A percentile compares a stretch with the other conserved stretches of the same genome.
phyloP scores from a whole-genome alignment of 2,113 vertebrate species.

The Probosciger aterrimus region DNA sequence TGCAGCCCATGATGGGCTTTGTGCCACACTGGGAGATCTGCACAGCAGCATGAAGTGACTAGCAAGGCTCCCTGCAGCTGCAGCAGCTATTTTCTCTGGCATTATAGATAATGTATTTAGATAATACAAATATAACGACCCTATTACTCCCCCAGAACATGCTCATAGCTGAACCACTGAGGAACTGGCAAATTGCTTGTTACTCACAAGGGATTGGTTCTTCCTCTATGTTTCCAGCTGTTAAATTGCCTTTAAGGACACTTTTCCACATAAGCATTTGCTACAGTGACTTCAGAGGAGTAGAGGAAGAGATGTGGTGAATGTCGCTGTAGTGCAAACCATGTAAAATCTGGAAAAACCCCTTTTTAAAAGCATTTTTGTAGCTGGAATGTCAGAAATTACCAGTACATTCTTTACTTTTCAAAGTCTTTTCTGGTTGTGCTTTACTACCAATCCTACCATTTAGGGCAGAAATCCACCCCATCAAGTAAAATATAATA shows the following conservation, averaged over 20 bases:
- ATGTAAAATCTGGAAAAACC: background rate
- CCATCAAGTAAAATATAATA: background rate
- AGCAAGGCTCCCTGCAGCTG: background rate
- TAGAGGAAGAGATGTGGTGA: background rate
- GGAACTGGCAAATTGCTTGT: conserved; percentile 20
- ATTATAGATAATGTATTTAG: background rate
- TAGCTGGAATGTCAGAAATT: background rate
- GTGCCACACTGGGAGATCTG: background rate
- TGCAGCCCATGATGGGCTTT: too few species aligned
- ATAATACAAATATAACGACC: conserved; percentile 10
- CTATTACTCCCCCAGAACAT: conserved; percentile 12
- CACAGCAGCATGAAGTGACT: background rate
- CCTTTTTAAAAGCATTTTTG: background rate
- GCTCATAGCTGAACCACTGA: background rate
- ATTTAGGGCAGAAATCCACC: background rate
- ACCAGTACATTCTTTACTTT: background rate
- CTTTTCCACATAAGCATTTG: background rate
- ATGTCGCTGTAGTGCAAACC: background rate
- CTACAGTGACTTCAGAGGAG: background rate
- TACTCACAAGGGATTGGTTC: background rate
- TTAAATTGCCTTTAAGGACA: conserved; percentile 9
- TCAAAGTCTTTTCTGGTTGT: background rate
- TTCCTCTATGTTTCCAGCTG: conserved; percentile 10
- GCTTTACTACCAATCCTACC: background rate
- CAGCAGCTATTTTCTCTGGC: background rate